Conservation (phyloP, 2,113 vertebrate species). For the Urocolius indicus region DNA sequence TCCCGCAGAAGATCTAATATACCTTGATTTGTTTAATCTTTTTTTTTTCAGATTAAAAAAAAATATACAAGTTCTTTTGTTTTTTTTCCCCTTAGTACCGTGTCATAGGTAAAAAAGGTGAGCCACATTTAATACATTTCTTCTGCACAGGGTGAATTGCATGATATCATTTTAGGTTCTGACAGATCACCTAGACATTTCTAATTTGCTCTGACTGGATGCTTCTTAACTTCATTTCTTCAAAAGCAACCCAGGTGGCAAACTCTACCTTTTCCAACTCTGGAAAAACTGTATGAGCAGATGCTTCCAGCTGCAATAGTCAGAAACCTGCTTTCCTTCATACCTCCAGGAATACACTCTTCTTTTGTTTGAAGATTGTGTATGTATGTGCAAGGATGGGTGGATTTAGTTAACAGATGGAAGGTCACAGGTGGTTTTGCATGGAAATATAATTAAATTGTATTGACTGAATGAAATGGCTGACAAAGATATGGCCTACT, state of each 20-base stretch:
- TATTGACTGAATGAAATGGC: slow-evolving; percentile 68
- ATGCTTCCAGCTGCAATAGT: not conserved
- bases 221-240: not conserved
- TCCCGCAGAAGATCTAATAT: not conserved
- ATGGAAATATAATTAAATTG: slow-evolving; percentile 76
- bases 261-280: not conserved
- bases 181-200: not conserved
- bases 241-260: not conserved
- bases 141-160: not conserved
- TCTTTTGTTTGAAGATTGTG: not conserved
- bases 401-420: slow-evolving; percentile 63
- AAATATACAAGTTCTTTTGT: not conserved
- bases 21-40: not conserved
- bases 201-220: not conserved
- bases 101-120: not conserved
- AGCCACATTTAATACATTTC: not conserved
- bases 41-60: not conserved
- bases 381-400: not conserved
- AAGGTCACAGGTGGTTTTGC: slow-evolving; percentile 77
- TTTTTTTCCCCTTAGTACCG: not conserved
- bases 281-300: not conserved
- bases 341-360: not conserved
- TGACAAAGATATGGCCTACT: slow-evolving; percentile 46
- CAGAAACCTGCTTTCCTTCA: not conserved
- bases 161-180: not conserved